phyloP scores from a whole-genome alignment of 2,888 invertebrate genomes.

The Pyralis farinalis region DNA sequence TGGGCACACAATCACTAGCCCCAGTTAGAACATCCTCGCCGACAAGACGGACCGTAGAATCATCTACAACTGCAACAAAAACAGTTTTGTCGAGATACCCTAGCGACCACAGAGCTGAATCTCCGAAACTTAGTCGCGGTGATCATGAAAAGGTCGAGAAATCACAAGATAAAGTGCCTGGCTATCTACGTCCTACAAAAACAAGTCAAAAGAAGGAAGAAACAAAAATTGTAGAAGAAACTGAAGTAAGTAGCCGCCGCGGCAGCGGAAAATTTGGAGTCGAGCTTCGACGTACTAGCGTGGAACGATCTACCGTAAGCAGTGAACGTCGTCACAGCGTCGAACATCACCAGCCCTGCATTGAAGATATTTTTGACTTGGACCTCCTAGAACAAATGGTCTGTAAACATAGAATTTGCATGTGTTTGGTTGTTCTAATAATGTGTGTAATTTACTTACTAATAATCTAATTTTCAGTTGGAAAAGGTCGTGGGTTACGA shows the following conservation, averaged over 20 bases:
- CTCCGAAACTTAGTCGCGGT: slow-evolving; percentile 29
- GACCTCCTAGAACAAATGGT: slow-evolving; percentile 87
- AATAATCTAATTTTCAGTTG: slow-evolving; percentile 75
- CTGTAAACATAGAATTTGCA: slow-evolving; percentile 47
- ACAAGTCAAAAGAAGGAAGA: slow-evolving; percentile 65
- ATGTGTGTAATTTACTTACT: slow-evolving; percentile 30
- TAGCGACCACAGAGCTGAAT: slow-evolving; percentile 39
- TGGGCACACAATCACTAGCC: slow-evolving; percentile 42
- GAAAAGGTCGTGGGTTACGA: slow-evolving; percentile 90
- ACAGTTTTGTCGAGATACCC: slow-evolving; percentile 38
- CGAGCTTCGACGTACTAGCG: slow-evolving; percentile 81
- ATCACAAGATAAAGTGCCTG: slow-evolving; percentile 47
- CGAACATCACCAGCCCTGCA: slow-evolving; percentile 76
- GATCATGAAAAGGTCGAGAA: slow-evolving; percentile 30
- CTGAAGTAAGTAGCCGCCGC: slow-evolving; percentile 70
- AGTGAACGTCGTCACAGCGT: slow-evolving; percentile 70
- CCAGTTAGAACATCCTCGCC: slow-evolving; percentile 45
- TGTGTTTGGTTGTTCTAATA: slow-evolving; percentile 28
- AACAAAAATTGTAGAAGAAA: slow-evolving; percentile 45
- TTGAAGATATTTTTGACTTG: slow-evolving; percentile 88
- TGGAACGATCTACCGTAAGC: slow-evolving; percentile 68
- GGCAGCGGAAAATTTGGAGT: slow-evolving; percentile 85
- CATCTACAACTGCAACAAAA: slow-evolving; percentile 32
- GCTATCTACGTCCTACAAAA: slow-evolving; percentile 59
- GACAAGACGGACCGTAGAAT: slow-evolving; percentile 36